Percentiles rank a stretch among this genome's conserved stretches.
phyloP scores from a whole-genome alignment of 2,797 vertebrate genomes.

The Stomatorhinus walkeri region DNA sequence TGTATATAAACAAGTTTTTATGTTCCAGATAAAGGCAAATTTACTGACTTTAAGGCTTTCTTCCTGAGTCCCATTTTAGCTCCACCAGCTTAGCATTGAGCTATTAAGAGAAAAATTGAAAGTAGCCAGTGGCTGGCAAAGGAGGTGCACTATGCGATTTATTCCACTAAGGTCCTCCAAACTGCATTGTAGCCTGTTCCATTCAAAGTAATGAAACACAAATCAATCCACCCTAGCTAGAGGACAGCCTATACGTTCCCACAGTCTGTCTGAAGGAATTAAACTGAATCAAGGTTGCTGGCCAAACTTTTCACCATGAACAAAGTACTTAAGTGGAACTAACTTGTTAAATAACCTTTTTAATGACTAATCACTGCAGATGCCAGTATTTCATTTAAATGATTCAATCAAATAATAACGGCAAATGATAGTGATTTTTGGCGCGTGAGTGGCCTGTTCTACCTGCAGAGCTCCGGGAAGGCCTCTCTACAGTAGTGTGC shows the following conservation, averaged over 20 bases:
- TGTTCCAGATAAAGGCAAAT: slow-evolving; percentile 3
- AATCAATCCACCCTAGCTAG: neutral
- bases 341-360: neutral
- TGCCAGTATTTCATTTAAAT: neutral
- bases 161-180: neutral
- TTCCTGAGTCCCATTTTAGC: neutral
- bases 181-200: neutral
- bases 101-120: neutral
- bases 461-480: neutral
- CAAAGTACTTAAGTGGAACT: neutral
- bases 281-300: neutral
- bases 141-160: neutral
- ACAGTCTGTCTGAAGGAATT: neutral
- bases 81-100: neutral
- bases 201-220: neutral
- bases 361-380: neutral
- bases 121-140: neutral
- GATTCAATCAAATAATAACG: neutral
- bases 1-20: slow-evolving; percentile 17
- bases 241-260: neutral
- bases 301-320: neutral
- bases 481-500: neutral
- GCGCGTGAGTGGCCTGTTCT: neutral
- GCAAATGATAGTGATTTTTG: neutral
- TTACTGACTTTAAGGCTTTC: neutral